A percentile compares a stretch with the other conserved stretches of the same genome.
Conservation (phyloP, 2,797 vertebrate genomes). For the Sebastes trivittatus region DNA sequence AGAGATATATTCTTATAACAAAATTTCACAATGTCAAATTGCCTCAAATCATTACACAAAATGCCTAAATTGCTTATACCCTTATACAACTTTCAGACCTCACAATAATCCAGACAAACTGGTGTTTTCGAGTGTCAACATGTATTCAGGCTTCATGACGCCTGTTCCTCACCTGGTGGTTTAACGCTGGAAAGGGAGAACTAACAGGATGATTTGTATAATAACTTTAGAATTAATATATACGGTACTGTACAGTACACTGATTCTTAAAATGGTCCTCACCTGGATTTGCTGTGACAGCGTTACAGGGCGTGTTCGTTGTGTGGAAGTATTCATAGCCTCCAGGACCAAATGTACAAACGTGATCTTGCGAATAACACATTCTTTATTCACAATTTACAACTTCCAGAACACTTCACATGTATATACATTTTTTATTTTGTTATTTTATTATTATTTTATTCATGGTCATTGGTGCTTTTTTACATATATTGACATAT, state of each 20-base stretch:
- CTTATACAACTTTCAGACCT: neutral
- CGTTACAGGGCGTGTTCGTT: neutral
- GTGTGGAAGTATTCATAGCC: neutral
- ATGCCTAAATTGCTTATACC: no score
- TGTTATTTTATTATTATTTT: no score
- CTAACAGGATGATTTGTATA: neutral
- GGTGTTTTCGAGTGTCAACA: neutral
- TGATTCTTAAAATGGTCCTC: neutral
- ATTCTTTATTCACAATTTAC: neutral
- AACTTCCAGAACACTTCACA: no score
- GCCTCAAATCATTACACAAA: no score
- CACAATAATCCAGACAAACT: neutral
- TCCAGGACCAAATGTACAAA: neutral
- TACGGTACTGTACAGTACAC: neutral
- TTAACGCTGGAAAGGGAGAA: neutral
- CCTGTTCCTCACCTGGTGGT: neutral
- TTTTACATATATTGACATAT: no score
- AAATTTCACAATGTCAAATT: no score
- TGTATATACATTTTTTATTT: no score
- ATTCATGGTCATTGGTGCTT: no score
- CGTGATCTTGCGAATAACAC: neutral
- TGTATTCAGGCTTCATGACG: neutral
- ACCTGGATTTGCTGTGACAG: neutral
- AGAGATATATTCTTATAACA: no score
- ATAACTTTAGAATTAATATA: neutral